Percentiles rank a stretch among this genome's conserved stretches.
phyloP scores from a whole-genome alignment of 2,797 vertebrate genomes.

The Sphenodon punctatus region DNA sequence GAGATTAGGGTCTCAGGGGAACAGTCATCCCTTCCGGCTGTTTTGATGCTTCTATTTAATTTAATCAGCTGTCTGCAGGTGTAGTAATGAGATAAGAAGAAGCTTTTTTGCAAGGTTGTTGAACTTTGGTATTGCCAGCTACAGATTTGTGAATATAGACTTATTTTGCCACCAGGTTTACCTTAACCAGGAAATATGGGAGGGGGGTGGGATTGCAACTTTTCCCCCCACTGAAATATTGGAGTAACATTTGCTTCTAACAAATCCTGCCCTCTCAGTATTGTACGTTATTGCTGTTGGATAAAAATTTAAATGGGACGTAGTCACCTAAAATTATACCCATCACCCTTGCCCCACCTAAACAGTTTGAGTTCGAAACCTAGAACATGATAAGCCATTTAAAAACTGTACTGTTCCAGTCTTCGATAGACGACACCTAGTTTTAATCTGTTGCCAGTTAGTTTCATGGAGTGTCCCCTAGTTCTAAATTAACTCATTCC shows the following conservation, averaged over 20 bases:
- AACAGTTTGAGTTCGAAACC: not conserved
- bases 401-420: not conserved
- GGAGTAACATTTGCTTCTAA: not conserved
- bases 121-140: slow-evolving; percentile 58
- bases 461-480: no score
- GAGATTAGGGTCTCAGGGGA: slow-evolving; percentile 75
- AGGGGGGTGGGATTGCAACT: not conserved
- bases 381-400: not conserved
- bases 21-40: slow-evolving; percentile 71
- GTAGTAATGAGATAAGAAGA: slow-evolving; percentile 73
- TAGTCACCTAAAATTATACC: not conserved
- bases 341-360: not conserved
- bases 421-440: not conserved
- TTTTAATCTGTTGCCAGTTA: no score
- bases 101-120: slow-evolving; percentile 68
- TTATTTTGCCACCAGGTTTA: slow-evolving; percentile 48
- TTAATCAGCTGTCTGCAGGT: slow-evolving; percentile 74
- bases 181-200: not conserved
- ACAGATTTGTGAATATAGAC: slow-evolving; percentile 70
- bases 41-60: slow-evolving; percentile 62
- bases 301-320: no score
- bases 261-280: slow-evolving; percentile 7
- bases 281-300: not conserved
- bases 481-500: no score
- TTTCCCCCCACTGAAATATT: not conserved